Base-by-base conservation (phyloP, 2,113 vertebrate species). In the Taxidea taxus region DNA sequence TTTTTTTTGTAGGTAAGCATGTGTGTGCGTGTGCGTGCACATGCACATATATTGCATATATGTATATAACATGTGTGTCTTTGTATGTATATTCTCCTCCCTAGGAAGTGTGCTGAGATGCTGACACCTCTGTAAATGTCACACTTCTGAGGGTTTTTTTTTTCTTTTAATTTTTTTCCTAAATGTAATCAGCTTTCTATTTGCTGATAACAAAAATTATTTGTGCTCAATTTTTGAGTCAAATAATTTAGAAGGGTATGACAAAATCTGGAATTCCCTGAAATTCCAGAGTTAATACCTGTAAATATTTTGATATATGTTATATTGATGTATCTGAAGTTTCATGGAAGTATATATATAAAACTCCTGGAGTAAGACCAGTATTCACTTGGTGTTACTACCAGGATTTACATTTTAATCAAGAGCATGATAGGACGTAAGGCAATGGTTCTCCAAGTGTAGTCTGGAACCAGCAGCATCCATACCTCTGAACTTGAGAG, bases 301-400 rank as follows among this genome's bases (percentile, higher is more conserved):
- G 1, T 60, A 83, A 93, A 87, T 60, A 42, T 66, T 82, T 92
- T 86, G 62, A 87, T 90, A 78, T 91, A 56, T 75, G 23, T 94
- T 98, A 56, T 58, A 42, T 78, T 91, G 37, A 42, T 29, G 44
- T 51, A 82, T 96, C 92, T 96, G 56, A 97, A 90, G 49, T 94
- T 88, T 96, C 29, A 39, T 75, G 75, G 90, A 95, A 87, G 8
- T 27, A 11, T 31, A 81, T 29, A 81, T 51, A 2, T 84, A 86
- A 85, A 91, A 90, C 60, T 89, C 23, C 21, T 81, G 0, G 27
- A 86, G 2, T 31, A 95, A 95, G 42, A 56, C 68, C 37, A 49
- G 6, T 64, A 47, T 70, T 68, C 56, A 20, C 7, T 9, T 60
- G 44, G 12, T 75, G 62, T 34, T 47, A n/a, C 85, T 29, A 68